Conservation (phyloP, 2,797 vertebrate genomes). For the Pampus argenteus region DNA sequence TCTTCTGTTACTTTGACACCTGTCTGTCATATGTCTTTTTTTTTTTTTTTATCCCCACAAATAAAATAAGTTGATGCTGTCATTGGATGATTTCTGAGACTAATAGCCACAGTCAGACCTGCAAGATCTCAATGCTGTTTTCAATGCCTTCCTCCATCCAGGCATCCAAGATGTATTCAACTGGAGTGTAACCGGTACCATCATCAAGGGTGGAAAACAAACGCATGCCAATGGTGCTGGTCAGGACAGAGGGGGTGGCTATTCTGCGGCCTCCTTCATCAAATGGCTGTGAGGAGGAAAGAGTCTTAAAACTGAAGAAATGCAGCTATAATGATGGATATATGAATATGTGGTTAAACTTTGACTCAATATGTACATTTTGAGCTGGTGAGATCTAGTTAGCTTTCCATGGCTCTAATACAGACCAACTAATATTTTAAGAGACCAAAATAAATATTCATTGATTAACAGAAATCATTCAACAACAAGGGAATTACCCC, state of each 20-base stretch:
- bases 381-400: not conserved
- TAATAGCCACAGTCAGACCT: slow-evolving; percentile 79
- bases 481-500: not conserved
- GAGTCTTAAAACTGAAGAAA: not conserved
- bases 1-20: not conserved
- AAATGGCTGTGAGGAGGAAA: slow-evolving; percentile 85
- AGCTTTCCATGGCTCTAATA: not conserved
- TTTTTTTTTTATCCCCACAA: not conserved
- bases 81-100: not conserved
- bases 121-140: slow-evolving; percentile 93
- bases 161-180: slow-evolving; percentile 89
- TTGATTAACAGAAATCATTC: not conserved
- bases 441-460: too few species aligned
- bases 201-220: slow-evolving; percentile 95
- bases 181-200: slow-evolving; percentile 89
- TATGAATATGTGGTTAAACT: not conserved
- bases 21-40: not conserved
- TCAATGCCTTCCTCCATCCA: slow-evolving; percentile 97
- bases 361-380: too few species aligned
- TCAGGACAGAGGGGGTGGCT: slow-evolving; percentile 83
- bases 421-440: not conserved
- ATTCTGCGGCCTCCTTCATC: slow-evolving; percentile 92
- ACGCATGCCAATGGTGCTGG: slow-evolving; percentile 86
- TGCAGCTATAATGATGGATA: too few species aligned
- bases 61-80: not conserved